Percentiles rank a stretch among this genome's conserved stretches.
These are phyloP conservation scores for Scylla paramamosain DNA, from an alignment of 1,140 invertebrate species.

Conservation along the genomic window DNA sequence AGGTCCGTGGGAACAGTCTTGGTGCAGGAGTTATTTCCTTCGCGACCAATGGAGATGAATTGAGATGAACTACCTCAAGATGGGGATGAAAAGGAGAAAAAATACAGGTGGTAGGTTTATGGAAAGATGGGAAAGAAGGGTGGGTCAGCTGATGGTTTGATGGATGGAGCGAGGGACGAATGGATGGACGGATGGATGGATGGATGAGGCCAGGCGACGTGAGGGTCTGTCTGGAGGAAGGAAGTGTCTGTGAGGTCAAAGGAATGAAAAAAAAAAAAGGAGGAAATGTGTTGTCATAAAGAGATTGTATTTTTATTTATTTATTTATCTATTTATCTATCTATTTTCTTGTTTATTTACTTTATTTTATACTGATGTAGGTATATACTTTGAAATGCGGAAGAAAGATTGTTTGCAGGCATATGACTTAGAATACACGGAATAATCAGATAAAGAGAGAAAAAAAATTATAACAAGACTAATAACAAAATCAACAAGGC, in stretches of 20 bases:
- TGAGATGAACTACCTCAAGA: slow-evolving; percentile 3
- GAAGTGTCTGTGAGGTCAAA: not conserved
- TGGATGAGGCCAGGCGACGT: not conserved
- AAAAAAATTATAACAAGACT: too few relatives aligned
- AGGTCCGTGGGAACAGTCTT: not conserved
- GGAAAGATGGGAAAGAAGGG: not conserved
- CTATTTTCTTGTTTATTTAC: too few relatives aligned
- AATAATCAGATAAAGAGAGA: too few relatives aligned
- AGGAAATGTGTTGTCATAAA: too few relatives aligned
- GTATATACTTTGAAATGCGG: too few relatives aligned
- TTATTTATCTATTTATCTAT: too few relatives aligned
- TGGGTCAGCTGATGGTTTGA: slow-evolving; percentile 8
- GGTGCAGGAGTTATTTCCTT: not conserved
- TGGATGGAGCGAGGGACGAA: not conserved
- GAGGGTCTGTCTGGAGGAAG: not conserved
- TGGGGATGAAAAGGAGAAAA: not conserved
- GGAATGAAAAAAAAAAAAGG: not conserved
- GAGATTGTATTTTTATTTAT: too few relatives aligned
- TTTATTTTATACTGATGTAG: too few relatives aligned
- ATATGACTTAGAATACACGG: too few relatives aligned
- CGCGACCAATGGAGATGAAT: not conserved
- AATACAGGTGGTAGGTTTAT: not conserved
- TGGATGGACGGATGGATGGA: not conserved
- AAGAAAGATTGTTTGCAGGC: too few relatives aligned
- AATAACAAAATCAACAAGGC: too few relatives aligned